Conservation (phyloP, 2,797 vertebrate genomes). For the Cetoscarus ocellatus region DNA sequence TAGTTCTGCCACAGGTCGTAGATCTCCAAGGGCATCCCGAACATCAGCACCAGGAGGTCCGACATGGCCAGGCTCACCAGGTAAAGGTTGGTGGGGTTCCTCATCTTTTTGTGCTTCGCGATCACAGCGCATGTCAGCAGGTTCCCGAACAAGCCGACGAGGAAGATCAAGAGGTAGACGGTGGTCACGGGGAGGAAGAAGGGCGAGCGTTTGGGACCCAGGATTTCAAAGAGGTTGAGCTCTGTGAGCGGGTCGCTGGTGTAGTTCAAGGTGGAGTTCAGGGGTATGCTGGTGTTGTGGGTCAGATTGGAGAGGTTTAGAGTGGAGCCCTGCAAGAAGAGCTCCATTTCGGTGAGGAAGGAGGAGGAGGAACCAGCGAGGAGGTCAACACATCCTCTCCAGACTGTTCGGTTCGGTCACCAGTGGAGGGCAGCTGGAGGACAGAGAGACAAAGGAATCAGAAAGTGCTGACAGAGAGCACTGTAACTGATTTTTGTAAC, state of each 20-base stretch:
- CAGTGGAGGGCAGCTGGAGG: background rate
- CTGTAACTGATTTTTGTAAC: too few species aligned
- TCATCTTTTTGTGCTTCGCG: constrained; percentile 85
- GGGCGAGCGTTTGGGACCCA: constrained; percentile 84
- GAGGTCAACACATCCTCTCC: constrained; percentile 36
- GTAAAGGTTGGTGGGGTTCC: constrained; percentile 86
- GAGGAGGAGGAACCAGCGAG: background rate
- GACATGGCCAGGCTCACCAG: constrained; percentile 85
- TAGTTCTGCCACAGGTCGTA: constrained; percentile 89
- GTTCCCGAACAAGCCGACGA: constrained; percentile 82
- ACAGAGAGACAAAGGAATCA: constrained; percentile 1
- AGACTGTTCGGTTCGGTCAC: constrained; percentile 17
- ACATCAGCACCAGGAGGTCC: constrained; percentile 83
- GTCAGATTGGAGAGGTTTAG: constrained; percentile 62
- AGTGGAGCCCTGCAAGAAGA: constrained; percentile 29
- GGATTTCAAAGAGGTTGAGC: constrained; percentile 75
- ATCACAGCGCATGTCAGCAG: constrained; percentile 86
- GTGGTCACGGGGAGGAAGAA: constrained; percentile 81
- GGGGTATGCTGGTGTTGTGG: constrained; percentile 57
- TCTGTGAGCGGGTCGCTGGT: constrained; percentile 64
- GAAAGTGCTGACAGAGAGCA: background rate
- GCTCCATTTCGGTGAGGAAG: constrained; percentile 63
- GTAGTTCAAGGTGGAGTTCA: constrained; percentile 70
- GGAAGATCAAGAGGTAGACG: constrained; percentile 83
- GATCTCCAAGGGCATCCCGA: constrained; percentile 88